Conservation (phyloP, 2,797 vertebrate genomes). For the Cossypha caffra region DNA sequence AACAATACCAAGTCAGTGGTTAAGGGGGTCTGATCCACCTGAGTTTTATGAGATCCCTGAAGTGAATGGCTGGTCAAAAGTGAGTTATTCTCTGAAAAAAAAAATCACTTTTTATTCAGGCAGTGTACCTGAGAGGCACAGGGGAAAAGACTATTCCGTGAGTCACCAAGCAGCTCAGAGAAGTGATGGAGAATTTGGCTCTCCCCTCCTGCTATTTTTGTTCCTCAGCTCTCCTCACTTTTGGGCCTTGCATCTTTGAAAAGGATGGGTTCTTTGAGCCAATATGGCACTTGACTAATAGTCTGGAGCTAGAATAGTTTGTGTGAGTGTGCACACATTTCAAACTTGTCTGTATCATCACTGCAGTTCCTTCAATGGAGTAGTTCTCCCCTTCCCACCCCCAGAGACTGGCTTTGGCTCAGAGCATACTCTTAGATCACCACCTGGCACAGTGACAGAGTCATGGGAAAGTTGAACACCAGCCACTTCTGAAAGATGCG, state of each 20-base stretch:
- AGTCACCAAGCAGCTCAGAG: neutral
- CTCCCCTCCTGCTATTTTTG: neutral
- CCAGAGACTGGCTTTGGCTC: constrained; percentile 51
- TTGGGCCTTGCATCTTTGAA: neutral
- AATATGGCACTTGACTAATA: neutral
- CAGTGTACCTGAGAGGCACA: neutral
- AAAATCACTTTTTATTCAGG: neutral
- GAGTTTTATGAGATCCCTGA: neutral
- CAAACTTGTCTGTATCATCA: constrained; percentile 32
- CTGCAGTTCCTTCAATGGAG: constrained; percentile 45
- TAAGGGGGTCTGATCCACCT: neutral
- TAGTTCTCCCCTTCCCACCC: neutral
- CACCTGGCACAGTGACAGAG: constrained; percentile 62
- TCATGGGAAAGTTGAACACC: constrained; percentile 70
- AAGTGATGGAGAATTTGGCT: neutral
- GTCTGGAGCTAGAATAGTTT: neutral
- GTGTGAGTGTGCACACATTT: neutral
- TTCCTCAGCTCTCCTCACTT: neutral
- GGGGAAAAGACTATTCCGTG: neutral
- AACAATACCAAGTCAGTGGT: neutral
- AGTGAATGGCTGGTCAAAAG: neutral
- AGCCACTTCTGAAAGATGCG: constrained; percentile 47
- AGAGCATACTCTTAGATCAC: constrained; percentile 50
- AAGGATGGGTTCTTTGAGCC: neutral
- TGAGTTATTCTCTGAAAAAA: neutral